phyloP scores from a whole-genome alignment of 2,113 vertebrate genomes.

The Epinephelus moara region DNA sequence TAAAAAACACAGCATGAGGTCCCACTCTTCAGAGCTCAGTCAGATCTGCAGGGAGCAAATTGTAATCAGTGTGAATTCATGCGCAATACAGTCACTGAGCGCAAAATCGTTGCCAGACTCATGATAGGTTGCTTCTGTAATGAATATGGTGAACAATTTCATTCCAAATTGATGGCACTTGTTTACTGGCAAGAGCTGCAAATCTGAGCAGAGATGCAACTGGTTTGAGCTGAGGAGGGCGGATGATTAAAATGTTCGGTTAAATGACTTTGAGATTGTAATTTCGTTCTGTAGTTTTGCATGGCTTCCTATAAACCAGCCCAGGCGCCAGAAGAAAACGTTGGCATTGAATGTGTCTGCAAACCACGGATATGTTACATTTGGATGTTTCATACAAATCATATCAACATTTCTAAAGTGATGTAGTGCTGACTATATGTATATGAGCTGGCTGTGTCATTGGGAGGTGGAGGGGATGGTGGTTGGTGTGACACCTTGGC shows the following conservation, averaged over 20 bases:
- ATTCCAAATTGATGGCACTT: slow-evolving; percentile 13
- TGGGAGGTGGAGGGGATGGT: too few relatives aligned
- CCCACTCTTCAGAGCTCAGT: not conserved
- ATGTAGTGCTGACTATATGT: too few relatives aligned
- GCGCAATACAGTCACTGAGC: slow-evolving; percentile 12
- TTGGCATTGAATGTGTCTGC: too few relatives aligned
- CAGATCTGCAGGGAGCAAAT: not conserved
- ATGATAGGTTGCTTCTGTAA: slow-evolving; percentile 1
- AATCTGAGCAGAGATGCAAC: not conserved
- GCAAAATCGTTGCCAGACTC: not conserved
- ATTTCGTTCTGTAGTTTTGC: not conserved
- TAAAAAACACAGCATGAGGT: not conserved
- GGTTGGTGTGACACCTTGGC: too few relatives aligned
- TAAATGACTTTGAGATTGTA: slow-evolving; percentile 16
- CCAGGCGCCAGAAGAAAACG: too few relatives aligned
- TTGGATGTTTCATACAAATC: too few relatives aligned
- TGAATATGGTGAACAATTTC: slow-evolving; percentile 2
- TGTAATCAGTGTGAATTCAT: slow-evolving; percentile 28
- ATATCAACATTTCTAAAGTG: too few relatives aligned
- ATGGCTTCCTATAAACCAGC: not conserved
- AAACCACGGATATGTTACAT: too few relatives aligned
- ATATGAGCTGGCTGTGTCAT: too few relatives aligned
- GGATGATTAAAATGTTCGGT: not conserved
- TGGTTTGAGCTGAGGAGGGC: not conserved
- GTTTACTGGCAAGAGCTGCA: slow-evolving; percentile 2